phyloP scores from a whole-genome alignment of 2,888 invertebrate genomes.

The Stegana nigrithorax region DNA sequence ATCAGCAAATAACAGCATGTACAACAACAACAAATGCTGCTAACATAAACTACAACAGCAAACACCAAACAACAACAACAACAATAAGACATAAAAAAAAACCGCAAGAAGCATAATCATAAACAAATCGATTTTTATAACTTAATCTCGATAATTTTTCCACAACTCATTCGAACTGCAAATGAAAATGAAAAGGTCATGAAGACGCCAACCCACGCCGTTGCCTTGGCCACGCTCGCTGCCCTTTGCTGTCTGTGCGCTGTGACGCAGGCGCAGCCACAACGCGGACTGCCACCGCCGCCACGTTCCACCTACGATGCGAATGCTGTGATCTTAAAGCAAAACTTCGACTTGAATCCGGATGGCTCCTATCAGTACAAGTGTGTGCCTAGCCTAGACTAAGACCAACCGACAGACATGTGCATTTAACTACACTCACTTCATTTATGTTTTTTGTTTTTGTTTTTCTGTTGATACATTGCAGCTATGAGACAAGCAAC shows the following conservation, averaged over 20 bases:
- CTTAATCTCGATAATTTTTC: constrained; percentile 29
- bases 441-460: too few species aligned
- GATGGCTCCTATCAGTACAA: constrained; percentile 71
- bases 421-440: too few species aligned
- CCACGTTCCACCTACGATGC: constrained; percentile 60
- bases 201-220: constrained; percentile 57
- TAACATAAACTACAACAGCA: neutral
- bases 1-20: constrained; percentile 18
- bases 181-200: constrained; percentile 61
- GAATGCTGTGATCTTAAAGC: constrained; percentile 70
- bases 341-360: constrained; percentile 70
- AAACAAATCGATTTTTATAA: constrained; percentile 19
- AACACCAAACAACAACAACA: neutral
- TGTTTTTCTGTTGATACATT: too few species aligned
- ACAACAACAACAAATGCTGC: neutral
- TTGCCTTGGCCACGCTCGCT: constrained; percentile 51
- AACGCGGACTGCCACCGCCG: constrained; percentile 64
- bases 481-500: constrained; percentile 75
- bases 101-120: too few species aligned
- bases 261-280: constrained; percentile 57
- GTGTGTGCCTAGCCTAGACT: constrained; percentile 67
- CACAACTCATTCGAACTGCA: neutral
- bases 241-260: constrained; percentile 61
- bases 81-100: neutral
- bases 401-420: too few species aligned